A percentile compares a stretch with the other conserved stretches of the same genome.
These are phyloP conservation scores for Pseudonaja textilis DNA, from an alignment of 2,113 vertebrate species.

Conservation along the genomic window DNA sequence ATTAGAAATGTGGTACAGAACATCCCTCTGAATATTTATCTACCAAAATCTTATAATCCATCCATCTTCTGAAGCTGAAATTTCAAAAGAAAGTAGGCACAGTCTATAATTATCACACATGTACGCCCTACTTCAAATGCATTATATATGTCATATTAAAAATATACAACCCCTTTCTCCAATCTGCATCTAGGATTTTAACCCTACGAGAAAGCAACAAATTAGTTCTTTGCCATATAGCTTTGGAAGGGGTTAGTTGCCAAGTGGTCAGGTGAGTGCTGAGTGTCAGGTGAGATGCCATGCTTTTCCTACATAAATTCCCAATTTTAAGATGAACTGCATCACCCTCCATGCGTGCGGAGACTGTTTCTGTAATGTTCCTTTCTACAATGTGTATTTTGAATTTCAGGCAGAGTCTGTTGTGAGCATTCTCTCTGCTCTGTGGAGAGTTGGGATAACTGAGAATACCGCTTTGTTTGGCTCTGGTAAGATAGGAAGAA, in stretches of 20 bases:
- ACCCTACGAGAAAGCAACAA: not conserved
- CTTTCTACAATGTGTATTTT: not conserved
- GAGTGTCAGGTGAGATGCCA: not conserved
- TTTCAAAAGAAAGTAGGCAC: not conserved
- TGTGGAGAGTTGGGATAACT: not conserved
- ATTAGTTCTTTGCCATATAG: not conserved
- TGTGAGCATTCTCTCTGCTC: not conserved
- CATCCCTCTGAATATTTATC: not conserved
- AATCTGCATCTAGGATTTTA: not conserved
- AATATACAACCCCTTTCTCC: not conserved
- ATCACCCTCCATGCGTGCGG: not conserved
- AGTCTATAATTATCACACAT: not conserved
- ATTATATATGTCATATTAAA: not conserved
- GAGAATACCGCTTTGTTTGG: not conserved
- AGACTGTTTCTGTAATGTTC: not conserved
- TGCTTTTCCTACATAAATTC: not conserved
- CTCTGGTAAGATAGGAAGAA: not conserved
- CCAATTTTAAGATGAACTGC: not conserved
- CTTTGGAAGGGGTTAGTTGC: not conserved
- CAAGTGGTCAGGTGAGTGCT: not conserved
- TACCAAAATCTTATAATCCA: not conserved
- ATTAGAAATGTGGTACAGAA: not conserved
- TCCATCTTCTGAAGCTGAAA: not conserved
- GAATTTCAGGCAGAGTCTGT: not conserved
- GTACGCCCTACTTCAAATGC: not conserved